Base-by-base conservation (phyloP, 2,888 invertebrate genomes). In the Chromoteleia sp. region DNA sequence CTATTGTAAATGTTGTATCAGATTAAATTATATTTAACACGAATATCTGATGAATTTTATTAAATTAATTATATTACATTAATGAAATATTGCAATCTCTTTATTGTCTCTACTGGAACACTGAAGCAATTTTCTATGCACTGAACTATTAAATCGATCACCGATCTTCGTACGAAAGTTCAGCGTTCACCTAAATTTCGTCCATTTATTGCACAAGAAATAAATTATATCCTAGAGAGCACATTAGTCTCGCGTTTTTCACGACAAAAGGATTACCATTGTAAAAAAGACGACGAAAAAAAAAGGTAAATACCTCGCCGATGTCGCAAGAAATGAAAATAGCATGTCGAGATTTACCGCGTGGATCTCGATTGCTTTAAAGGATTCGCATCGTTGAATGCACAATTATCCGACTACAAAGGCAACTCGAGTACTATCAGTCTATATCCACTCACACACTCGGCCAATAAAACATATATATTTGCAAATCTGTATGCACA, bases 391-490 rank as follows among this genome's bases (percentile, higher is more conserved):
- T 81, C 70, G 75, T 54, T 84, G 75, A 76, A 82, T 77, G 85
- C 80, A 83, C 82, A 86, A 86, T 85, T 84, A 83, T 82, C 71
- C 45, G 77, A 83, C 81, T 81, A 81, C 76, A 85, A 81, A 82
- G 75, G 78, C 83, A 82, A 84, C 63, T 73, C 65, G 12, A n/a
- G 70, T 77, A 56, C 79, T 65, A 82, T 74, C 82, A 63, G 81
- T 59, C 70, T 68, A 70, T 73, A 58, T 58, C 50, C 52, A 65
- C 65, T 52, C 19, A 71, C 58, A 76, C 68, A 30, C 25, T 10
- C 7, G 2, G 14, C 45, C 36, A 12, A 29, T 54, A 15, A 77
- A 48, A 58, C 30, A 21, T 58, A 43, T 36, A 10, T 63, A 59
- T 58, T 59, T 15, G n/a, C 43, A 7, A 65, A 65, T 54, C 61